A percentile compares a stretch with the other conserved stretches of the same genome.
Conservation (phyloP, 2,797 vertebrate genomes). For the Helicolenus hilgendorfi region DNA sequence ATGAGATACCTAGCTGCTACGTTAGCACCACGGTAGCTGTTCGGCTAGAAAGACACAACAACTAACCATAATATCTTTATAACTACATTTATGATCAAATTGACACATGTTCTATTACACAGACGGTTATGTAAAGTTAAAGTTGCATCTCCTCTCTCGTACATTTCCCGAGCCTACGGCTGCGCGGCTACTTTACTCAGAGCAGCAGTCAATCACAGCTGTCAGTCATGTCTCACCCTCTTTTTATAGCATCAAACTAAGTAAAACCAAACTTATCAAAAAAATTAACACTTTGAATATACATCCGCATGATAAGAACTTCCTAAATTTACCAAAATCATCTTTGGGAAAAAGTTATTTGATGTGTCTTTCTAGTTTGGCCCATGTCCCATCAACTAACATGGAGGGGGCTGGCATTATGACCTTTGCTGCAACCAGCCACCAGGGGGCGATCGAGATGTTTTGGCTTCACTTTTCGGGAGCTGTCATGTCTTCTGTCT, state of each 20-base stretch:
- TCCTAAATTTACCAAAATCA: background rate
- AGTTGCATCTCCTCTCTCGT: too few relatives aligned
- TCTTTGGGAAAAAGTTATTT: background rate
- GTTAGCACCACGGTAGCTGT: too few relatives aligned
- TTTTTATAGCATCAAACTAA: too few relatives aligned
- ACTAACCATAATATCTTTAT: too few relatives aligned
- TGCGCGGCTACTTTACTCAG: background rate
- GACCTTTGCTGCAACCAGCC: background rate
- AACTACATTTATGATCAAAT: too few relatives aligned
- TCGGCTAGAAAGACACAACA: too few relatives aligned
- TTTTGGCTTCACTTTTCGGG: too few relatives aligned
- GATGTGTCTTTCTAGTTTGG: background rate
- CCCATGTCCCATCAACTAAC: background rate
- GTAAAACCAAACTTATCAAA: background rate
- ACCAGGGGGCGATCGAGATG: background rate
- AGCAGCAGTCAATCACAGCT: background rate
- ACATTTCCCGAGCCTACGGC: too few relatives aligned
- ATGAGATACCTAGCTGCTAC: too few relatives aligned
- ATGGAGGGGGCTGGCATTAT: rapidly evolving
- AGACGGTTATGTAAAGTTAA: too few relatives aligned
- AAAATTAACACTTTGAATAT: background rate
- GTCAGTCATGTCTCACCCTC: too few relatives aligned
- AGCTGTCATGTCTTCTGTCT: background rate
- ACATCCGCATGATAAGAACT: background rate
- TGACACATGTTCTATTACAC: too few relatives aligned